Conservation (phyloP, 2,888 invertebrate genomes). For the Lycocerus yunnanus region DNA sequence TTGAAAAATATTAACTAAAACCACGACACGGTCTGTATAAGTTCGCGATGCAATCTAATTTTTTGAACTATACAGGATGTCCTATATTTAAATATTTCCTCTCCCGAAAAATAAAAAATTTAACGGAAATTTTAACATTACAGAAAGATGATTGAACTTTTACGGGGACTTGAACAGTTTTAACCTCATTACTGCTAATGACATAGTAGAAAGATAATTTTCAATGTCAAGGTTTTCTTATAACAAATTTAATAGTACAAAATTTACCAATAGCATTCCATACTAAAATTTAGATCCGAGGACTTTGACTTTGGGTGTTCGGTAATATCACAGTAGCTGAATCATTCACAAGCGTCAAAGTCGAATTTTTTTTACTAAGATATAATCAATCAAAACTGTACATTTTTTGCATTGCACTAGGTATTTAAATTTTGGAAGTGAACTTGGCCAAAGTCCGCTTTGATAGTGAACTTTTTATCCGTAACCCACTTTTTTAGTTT, state of each 20-base stretch:
- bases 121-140: not conserved
- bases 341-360: not conserved
- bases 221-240: not conserved
- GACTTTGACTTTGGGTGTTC: not conserved
- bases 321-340: not conserved
- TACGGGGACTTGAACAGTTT: not conserved
- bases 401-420: too few relatives aligned
- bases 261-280: not conserved
- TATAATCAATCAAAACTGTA: not conserved
- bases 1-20: not conserved
- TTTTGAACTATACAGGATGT: not conserved
- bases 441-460: too few relatives aligned
- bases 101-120: not conserved
- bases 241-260: not conserved
- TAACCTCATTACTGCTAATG: not conserved
- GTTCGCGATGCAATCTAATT: not conserved
- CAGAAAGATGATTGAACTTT: not conserved
- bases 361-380: not conserved
- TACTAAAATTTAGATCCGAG: not conserved
- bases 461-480: too few relatives aligned
- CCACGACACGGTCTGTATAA: not conserved
- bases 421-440: too few relatives aligned
- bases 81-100: not conserved
- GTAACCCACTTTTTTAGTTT: too few relatives aligned
- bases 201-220: not conserved